Evolutionary conservation across 1,140 invertebrate species (phyloP).

Genomic region (Dreissena polymorpha): DNA sequence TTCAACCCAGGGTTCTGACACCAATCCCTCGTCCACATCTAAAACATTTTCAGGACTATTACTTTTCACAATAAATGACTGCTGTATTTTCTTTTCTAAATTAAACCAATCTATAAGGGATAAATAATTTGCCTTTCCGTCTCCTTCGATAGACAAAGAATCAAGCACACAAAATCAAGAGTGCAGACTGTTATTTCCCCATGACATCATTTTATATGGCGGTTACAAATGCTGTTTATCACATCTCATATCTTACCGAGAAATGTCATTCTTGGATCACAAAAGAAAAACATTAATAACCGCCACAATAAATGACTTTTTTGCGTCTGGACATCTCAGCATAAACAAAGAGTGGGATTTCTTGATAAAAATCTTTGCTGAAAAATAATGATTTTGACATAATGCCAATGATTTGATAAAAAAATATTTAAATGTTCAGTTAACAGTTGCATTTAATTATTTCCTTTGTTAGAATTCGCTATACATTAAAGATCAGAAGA

Average conservation of each 20-base stretch:
- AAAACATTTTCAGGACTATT: conserved; percentile 8
- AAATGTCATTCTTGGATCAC: neutral
- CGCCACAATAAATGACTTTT: neutral
- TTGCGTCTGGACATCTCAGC: neutral
- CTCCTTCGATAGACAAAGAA: conserved; percentile 38
- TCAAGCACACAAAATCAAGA: conserved; percentile 40
- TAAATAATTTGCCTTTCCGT: conserved; percentile 50
- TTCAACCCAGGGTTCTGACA: neutral
- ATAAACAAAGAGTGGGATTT: neutral
- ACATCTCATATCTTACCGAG: conserved; percentile 29
- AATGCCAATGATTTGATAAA: no score
- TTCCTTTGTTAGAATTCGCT: no score
- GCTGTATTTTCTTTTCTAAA: conserved; percentile 20
- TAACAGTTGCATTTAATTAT: no score
- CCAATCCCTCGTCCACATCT: neutral
- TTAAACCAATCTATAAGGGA: conserved; percentile 46
- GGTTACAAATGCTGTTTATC: conserved; percentile 32
- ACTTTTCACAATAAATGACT: neutral
- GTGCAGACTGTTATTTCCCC: conserved; percentile 2
- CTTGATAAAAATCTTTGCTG: no score
- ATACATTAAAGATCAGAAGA: no score
- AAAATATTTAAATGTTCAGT: no score
- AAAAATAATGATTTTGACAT: no score
- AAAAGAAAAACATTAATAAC: neutral
- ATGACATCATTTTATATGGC: conserved; percentile 23